Evolutionary conservation across 2,797 vertebrate species (phyloP), one percentile per base, ranked within the genome.

Genomic region (Epinephelus awoara): DNA sequence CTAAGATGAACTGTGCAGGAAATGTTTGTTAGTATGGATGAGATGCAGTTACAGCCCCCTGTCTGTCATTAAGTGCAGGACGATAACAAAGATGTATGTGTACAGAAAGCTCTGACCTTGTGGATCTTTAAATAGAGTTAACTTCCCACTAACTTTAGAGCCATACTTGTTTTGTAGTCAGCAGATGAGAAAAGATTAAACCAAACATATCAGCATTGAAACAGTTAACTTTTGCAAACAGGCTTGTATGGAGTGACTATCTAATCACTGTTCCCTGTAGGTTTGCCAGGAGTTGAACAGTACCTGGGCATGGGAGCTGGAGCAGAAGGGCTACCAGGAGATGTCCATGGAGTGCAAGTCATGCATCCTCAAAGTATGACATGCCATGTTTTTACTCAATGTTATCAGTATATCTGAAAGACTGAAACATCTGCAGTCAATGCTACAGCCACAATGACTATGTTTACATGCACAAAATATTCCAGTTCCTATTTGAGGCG

Each of bases 271-370:
- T 67, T 77, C 67, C 82, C 40, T 84, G 63, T 72, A 99, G 98
- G 96, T 98, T 79, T 99, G 98, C 90, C 97, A 97, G 94, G 98
- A 99, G 72, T 94, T 97, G 92, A 98, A 99, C 95, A 97, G 95
- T 76, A 97, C 97, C n/a, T 99, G 98, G 98, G 98, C 98, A 0
- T 99, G 98, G 98, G 98, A 99, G 92, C 96, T 99, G 95, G 98
- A 99, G 83, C 98, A 98, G 91, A 98, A 98, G 86, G 98, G 98
- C 66, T 99, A 99, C 92, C 93, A 96, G 84, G 97, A 98, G 89
- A 98, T 98, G 97, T 97, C 97, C 58, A 94, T 97, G 82, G 98
- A 99, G 92, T 98, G 96, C 96, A 99, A 99, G 92, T 94, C 98
- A 63, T 97, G 96, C 72, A 97, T 99, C 86, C 94, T 99, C 75